phyloP scores from a whole-genome alignment of 1,140 invertebrate genomes.

The Odontomachus brunneus region DNA sequence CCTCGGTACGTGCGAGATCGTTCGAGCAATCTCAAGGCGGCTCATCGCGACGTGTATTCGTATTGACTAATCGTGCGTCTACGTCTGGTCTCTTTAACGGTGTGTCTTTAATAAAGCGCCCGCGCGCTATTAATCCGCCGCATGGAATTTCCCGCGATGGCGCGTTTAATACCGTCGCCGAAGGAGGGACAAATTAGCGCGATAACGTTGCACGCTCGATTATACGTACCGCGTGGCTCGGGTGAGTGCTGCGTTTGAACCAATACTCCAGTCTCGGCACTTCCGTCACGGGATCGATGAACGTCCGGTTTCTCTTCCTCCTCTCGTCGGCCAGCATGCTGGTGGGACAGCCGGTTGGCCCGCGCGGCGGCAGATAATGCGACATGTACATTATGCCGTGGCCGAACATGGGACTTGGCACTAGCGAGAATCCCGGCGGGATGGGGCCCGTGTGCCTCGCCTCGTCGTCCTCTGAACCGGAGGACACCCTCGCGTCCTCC shows the following conservation, averaged over 20 bases:
- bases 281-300: slow-evolving; percentile 99
- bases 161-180: neutral
- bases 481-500: slow-evolving; percentile 83
- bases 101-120: too few relatives aligned
- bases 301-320: slow-evolving; percentile 97
- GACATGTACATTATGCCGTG: slow-evolving; percentile 97
- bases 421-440: slow-evolving; percentile 90
- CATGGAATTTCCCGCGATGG: neutral
- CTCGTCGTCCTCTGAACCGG: slow-evolving; percentile 84
- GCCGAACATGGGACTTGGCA: slow-evolving; percentile 93
- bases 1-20: too few relatives aligned
- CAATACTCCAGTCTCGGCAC: slow-evolving; percentile 98
- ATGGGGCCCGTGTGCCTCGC: slow-evolving; percentile 85
- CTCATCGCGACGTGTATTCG: too few relatives aligned
- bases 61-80: too few relatives aligned
- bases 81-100: too few relatives aligned
- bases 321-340: slow-evolving; percentile 92
- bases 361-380: slow-evolving; percentile 88
- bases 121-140: neutral
- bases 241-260: slow-evolving; percentile 99
- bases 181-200: slow-evolving; percentile 50
- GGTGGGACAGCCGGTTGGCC: slow-evolving; percentile 86
- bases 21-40: too few relatives aligned
- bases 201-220: slow-evolving; percentile 46
- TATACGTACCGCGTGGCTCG: slow-evolving; percentile 91